These are phyloP conservation scores for Dicerorhinus sumatrensis DNA, from an alignment of 2,113 vertebrate species.

Conservation along the genomic window DNA sequence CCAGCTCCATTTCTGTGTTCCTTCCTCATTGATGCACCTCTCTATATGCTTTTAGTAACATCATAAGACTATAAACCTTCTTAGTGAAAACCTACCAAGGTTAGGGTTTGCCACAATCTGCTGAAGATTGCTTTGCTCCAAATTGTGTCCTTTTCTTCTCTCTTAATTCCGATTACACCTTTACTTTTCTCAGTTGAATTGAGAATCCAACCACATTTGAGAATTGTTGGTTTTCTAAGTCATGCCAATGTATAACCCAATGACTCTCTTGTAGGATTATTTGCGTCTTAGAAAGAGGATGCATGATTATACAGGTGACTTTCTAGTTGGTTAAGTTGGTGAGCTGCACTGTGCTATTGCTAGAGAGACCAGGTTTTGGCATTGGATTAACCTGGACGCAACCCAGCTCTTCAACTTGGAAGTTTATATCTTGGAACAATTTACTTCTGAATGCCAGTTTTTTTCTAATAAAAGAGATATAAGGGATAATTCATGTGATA, in stretches of 20 bases:
- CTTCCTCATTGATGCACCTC: background rate
- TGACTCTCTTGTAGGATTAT: background rate
- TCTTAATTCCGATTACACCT: background rate
- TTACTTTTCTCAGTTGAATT: slow-evolving; percentile 8
- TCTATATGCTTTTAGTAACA: background rate
- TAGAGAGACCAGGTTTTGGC: background rate
- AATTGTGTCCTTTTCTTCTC: background rate
- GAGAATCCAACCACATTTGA: background rate
- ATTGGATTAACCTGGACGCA: background rate
- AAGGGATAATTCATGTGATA: background rate
- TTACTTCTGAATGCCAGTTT: background rate
- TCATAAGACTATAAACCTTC: background rate
- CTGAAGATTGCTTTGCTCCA: background rate
- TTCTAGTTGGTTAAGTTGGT: background rate
- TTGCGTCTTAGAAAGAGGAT: background rate
- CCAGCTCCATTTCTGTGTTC: background rate
- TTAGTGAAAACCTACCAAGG: background rate
- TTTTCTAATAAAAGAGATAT: background rate
- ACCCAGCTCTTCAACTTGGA: background rate
- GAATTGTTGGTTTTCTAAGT: slow-evolving; percentile 13
- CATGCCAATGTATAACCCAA: background rate
- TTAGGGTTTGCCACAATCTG: background rate
- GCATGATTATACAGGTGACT: background rate
- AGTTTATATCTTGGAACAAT: background rate
- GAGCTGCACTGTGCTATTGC: background rate